A percentile compares a stretch with the other conserved stretches of the same genome.
phyloP scores from a whole-genome alignment of 2,888 invertebrate genomes.

The Portevinia maculata region DNA sequence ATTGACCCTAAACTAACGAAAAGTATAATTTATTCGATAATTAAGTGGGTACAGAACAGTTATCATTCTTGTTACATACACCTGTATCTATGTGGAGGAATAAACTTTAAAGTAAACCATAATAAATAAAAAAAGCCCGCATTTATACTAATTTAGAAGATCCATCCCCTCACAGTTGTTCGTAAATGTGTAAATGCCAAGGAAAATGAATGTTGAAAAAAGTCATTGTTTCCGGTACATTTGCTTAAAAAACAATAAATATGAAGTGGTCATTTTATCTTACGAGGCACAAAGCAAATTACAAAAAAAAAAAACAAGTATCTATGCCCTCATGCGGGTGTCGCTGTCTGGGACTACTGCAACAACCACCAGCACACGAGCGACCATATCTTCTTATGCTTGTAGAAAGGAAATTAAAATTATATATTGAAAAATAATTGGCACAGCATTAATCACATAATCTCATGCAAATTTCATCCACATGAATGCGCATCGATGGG shows the following conservation, averaged over 20 bases:
- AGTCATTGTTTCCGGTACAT: conserved; percentile 69
- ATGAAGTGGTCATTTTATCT: conserved; percentile 64
- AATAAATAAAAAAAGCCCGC: conserved; percentile 43
- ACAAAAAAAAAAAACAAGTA: conserved; percentile 8
- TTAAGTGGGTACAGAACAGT: conserved; percentile 20
- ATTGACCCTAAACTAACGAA: conserved; percentile 37
- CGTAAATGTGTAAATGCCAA: neutral
- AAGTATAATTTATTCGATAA: conserved; percentile 26
- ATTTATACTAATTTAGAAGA: conserved; percentile 55
- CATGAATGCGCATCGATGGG: conserved; percentile 48
- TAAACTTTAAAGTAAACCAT: neutral
- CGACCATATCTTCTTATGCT: conserved; percentile 13
- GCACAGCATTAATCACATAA: conserved; percentile 58
- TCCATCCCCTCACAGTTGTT: conserved; percentile 10
- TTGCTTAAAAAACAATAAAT: conserved; percentile 66
- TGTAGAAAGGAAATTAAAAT: conserved; percentile 15
- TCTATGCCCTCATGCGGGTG: conserved; percentile 48
- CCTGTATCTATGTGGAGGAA: conserved; percentile 27
- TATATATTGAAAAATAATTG: conserved; percentile 64
- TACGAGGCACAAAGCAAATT: neutral
- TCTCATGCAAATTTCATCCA: conserved; percentile 56
- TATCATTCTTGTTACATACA: neutral
- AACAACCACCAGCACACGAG: neutral
- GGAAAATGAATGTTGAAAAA: conserved; percentile 33
- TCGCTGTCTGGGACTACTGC: neutral